Evolutionary conservation across 2,888 invertebrate genomes (phyloP).

Genomic region (Hedya salicella): DNA sequence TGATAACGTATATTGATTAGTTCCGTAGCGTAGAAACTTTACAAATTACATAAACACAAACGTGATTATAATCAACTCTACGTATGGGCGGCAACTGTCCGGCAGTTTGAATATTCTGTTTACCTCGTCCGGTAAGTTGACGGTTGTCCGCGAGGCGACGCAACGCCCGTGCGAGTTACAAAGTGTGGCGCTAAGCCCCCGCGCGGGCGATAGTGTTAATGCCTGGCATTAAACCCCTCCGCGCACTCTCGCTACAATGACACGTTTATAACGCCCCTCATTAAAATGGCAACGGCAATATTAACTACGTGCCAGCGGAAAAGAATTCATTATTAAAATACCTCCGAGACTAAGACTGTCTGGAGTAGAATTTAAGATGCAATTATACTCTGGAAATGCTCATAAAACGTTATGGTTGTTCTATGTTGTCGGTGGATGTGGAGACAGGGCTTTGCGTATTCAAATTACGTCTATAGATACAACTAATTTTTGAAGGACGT

Average conservation of each 20-base stretch:
- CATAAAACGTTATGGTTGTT: conserved; percentile 42
- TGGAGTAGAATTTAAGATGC: conserved; percentile 76
- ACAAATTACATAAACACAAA: no score
- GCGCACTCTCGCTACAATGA: conserved; percentile 58
- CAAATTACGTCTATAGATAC: conserved; percentile 9
- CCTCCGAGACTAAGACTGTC: conserved; percentile 73
- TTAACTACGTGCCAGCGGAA: conserved; percentile 74
- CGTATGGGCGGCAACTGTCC: neutral
- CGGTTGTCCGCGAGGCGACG: neutral
- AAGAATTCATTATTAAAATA: conserved; percentile 82
- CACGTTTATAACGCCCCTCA: conserved; percentile 72
- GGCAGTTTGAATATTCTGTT: conserved; percentile 17
- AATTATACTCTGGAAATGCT: conserved; percentile 50
- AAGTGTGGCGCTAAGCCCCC: conserved; percentile 55
- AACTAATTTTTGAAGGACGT: no score
- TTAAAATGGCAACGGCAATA: conserved; percentile 69
- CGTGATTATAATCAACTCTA: no score
- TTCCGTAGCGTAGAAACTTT: no score
- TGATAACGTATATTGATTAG: no score
- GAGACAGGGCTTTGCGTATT: conserved; percentile 6
- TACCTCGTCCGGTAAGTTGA: conserved; percentile 15
- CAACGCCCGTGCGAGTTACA: conserved; percentile 27
- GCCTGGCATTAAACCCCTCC: conserved; percentile 45
- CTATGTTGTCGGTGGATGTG: conserved; percentile 30
- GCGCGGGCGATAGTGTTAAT: conserved; percentile 54